Base-by-base conservation (phyloP, 2,888 invertebrate genomes). In the Pristionchus entomophagus region DNA sequence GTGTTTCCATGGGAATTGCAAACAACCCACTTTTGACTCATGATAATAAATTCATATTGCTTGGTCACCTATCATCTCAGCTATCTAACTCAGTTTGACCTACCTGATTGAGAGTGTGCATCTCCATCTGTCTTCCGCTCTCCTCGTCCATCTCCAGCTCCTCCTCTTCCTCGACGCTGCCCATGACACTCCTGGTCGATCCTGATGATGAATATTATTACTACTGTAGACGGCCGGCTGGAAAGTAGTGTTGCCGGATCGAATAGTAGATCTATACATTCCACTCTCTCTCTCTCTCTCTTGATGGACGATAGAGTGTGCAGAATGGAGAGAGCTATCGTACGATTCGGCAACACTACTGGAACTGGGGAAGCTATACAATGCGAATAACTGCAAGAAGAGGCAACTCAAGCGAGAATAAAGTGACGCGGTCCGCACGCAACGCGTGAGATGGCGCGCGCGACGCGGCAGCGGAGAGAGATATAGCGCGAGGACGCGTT, bases 131-230 rank as follows among this genome's bases (percentile, higher is more conserved):
- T 17, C 38, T 56, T 59, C 82, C 82, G n/a, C 41, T 41, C 26
- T 82, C 82, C 59, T 82, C 59, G 26, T 82, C 82, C 56, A 82
- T 59, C 82, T 82, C 82, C 29, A 82, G n/a, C 10, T 82, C 82
- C 45, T 82, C 82, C 26, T 82, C 59, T n/a, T n/a, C n/a, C 19
- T 59, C 82, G 38, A 59, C 59, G 2, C 26, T 81, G 5, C 59
- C 51, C 32, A 80, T 32, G 38, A 59, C 59, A 12, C 26, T 81
- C 14, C 59, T 35, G 12, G 51, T 32, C 17, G 19, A 19, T 51
- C 4, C 22, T 56, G 56, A 56, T 56, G 56, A 56, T 22, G 56
- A 8, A 49, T n/a, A n/a, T n/a, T n/a, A n/a, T n/a, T n/a, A n/a
- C n/a, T n/a, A n/a, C n/a, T n/a, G 17, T 49, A 17, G 49, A 8